Evolutionary conservation across 2,113 vertebrate genomes (phyloP).

Genomic region (Sigmodon hispidus): DNA sequence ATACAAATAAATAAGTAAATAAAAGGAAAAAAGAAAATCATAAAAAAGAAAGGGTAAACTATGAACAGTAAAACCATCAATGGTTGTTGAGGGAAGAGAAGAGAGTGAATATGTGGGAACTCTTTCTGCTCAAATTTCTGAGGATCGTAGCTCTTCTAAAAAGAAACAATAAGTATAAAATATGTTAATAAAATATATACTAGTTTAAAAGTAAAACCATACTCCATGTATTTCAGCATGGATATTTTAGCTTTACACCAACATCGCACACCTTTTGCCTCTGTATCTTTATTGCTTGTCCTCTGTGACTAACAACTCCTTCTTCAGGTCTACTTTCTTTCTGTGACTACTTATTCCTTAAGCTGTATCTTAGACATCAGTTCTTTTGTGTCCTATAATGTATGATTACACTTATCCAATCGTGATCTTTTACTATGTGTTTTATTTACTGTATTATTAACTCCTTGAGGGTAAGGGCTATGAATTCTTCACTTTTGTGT

Average conservation of each 20-base stretch:
- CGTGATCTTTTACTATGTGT: conserved; percentile 28
- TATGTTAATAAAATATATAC: conserved; percentile 27
- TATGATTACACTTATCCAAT: background rate
- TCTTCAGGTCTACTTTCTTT: background rate
- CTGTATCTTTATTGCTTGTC: background rate
- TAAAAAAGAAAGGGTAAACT: conserved; percentile 44
- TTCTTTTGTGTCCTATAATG: background rate
- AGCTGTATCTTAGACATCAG: background rate
- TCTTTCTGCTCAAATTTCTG: conserved; percentile 46
- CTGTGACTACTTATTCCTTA: conserved; percentile 5
- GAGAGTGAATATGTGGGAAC: background rate
- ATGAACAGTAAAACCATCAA: conserved; percentile 2
- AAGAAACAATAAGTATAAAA: conserved; percentile 1
- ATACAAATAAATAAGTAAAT: no score
- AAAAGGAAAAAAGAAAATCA: no score
- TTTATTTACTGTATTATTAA: conserved; percentile 28
- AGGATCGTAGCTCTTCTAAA: conserved; percentile 20
- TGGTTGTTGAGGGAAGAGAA: background rate
- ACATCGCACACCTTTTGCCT: background rate
- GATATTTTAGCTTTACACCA: background rate
- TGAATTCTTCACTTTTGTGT: conserved; percentile 22
- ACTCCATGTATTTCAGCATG: background rate
- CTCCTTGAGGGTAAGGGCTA: background rate
- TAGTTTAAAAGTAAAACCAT: conserved; percentile 39
- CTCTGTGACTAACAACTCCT: background rate